Evolutionary conservation across 2,888 invertebrate genomes (phyloP).

Genomic region (Antitype chi): DNA sequence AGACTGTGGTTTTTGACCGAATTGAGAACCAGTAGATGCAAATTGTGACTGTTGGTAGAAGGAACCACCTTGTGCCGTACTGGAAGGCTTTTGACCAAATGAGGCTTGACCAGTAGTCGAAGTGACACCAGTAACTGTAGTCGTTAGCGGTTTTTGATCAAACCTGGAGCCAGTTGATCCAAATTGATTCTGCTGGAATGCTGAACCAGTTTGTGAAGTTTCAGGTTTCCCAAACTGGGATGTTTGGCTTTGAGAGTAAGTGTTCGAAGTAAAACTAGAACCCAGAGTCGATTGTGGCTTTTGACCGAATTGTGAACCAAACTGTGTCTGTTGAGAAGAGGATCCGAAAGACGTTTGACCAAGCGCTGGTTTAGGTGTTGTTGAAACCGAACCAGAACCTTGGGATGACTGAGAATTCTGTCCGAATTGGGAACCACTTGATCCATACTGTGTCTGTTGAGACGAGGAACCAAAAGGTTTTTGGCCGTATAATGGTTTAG

Average conservation of each 20-base stretch:
- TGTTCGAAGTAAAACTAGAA: slow-evolving; percentile 26
- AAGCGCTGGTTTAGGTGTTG: slow-evolving; percentile 23
- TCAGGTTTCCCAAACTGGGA: slow-evolving; percentile 29
- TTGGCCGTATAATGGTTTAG: slow-evolving; percentile 2
- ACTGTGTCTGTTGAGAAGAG: slow-evolving; percentile 14
- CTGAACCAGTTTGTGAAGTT: slow-evolving; percentile 15
- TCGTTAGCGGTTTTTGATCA: slow-evolving; percentile 29
- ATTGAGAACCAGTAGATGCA: slow-evolving; percentile 24
- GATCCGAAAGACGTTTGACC: slow-evolving; percentile 38
- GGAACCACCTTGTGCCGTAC: slow-evolving; percentile 40
- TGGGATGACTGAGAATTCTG: slow-evolving; percentile 12
- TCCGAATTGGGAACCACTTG: slow-evolving; percentile 16
- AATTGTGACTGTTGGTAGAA: slow-evolving; percentile 52
- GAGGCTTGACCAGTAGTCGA: slow-evolving; percentile 27
- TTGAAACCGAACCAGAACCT: slow-evolving; percentile 1
- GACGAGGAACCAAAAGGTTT: slow-evolving; percentile 1
- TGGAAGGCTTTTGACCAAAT: slow-evolving; percentile 33
- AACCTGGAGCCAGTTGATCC: slow-evolving; percentile 25
- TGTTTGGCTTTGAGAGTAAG: slow-evolving; percentile 28
- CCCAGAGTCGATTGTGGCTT: slow-evolving; percentile 26
- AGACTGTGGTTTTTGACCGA: slow-evolving; percentile 26
- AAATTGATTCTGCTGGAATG: slow-evolving; percentile 28
- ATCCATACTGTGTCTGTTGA: slow-evolving; percentile 10
- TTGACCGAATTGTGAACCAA: slow-evolving; percentile 29
- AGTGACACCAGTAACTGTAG: slow-evolving; percentile 2